Evolutionary conservation across 2,113 vertebrate species (phyloP).

Genomic region (Pionites leucogaster): DNA sequence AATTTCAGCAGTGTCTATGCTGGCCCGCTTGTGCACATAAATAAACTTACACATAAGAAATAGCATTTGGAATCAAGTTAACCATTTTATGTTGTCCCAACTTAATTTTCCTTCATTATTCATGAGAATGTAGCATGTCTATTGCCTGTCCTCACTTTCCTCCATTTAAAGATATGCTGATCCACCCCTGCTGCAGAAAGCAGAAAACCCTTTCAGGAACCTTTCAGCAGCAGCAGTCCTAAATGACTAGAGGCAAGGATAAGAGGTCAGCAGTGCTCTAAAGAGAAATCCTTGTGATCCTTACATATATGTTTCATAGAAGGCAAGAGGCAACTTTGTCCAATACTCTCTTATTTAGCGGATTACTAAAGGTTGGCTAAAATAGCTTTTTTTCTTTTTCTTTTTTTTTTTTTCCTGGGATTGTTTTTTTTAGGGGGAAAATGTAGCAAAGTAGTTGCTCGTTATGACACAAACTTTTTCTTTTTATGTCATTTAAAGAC

Average conservation of each 20-base stretch:
- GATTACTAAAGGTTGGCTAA: background rate
- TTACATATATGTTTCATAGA: fast-evolving
- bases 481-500: background rate
- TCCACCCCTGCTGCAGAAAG: background rate
- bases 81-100: background rate
- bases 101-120: background rate
- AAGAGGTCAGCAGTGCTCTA: background rate
- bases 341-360: background rate
- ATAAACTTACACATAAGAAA: background rate
- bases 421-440: background rate
- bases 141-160: background rate
- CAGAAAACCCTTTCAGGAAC: background rate
- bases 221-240: background rate
- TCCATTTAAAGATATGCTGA: background rate
- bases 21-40: fast-evolving
- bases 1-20: background rate
- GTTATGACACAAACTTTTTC: background rate
- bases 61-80: background rate
- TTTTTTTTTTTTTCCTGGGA: too few species aligned
- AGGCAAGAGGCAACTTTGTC: background rate
- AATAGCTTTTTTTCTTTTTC: background rate
- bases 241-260: background rate
- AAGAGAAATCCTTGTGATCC: background rate
- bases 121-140: background rate
- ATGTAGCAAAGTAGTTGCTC: background rate